These are phyloP conservation scores for Triplophysa siluroides DNA, from an alignment of 2,113 vertebrate species.

Conservation along the genomic window DNA sequence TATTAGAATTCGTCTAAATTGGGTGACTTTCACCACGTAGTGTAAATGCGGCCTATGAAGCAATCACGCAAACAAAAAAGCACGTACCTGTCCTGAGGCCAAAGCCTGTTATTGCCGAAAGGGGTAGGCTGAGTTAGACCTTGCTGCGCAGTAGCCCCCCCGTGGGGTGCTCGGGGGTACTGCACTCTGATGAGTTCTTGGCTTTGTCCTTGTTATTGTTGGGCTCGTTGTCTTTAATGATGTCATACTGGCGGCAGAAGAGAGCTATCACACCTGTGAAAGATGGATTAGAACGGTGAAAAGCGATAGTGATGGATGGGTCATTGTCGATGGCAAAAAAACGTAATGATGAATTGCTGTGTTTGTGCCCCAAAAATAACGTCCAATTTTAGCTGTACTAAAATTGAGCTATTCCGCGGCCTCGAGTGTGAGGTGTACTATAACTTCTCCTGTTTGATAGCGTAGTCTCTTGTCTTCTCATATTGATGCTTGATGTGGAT, in stretches of 20 bases:
- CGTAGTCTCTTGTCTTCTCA: slow-evolving; percentile 15
- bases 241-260: slow-evolving; percentile 96
- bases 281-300: not conserved
- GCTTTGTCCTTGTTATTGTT: slow-evolving; percentile 98
- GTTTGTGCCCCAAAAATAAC: slow-evolving; percentile 28
- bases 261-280: slow-evolving; percentile 89
- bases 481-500: slow-evolving; percentile 1
- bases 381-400: slow-evolving; percentile 36
- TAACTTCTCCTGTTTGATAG: slow-evolving; percentile 16
- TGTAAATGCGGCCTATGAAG: not conserved
- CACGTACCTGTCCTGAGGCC: slow-evolving; percentile 74
- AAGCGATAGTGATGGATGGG: slow-evolving; percentile 24
- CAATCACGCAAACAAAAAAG: slow-evolving; percentile 14
- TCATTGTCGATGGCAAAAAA: slow-evolving; percentile 28
- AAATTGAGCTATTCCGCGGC: not conserved
- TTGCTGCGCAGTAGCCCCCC: slow-evolving; percentile 94
- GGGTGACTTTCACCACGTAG: too few species aligned
- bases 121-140: slow-evolving; percentile 71
- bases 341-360: slow-evolving; percentile 37
- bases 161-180: slow-evolving; percentile 92
- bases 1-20: too few species aligned
- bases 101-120: slow-evolving; percentile 71
- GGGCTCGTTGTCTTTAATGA: slow-evolving; percentile 97
- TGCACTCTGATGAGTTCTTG: slow-evolving; percentile 94
- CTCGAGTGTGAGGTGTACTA: slow-evolving; percentile 1